Evolutionary conservation across 92 coral and sea anemone genomes (phyloP).

Genomic region (Umimayanthus chanpuru): DNA sequence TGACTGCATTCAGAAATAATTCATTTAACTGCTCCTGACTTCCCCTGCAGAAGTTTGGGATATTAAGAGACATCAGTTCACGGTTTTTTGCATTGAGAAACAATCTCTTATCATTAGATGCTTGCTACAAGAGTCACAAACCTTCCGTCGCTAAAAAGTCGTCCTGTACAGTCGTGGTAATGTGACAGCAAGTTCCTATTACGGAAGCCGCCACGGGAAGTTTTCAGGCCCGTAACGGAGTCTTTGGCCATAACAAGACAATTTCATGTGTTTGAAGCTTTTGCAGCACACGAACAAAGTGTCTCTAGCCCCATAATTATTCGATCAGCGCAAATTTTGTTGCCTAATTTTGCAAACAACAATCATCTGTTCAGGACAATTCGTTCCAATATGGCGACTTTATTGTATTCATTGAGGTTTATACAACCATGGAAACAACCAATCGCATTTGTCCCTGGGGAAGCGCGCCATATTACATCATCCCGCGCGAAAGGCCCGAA

Average conservation of each 20-base stretch:
- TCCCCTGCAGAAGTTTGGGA: constrained; percentile 54
- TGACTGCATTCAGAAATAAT: constrained; percentile 75
- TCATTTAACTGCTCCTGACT: constrained; percentile 70
- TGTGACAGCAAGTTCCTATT: constrained; percentile 65
- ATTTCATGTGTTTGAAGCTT: constrained; percentile 3
- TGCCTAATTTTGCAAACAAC: constrained; percentile 14
- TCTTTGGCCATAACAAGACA: constrained; percentile 40
- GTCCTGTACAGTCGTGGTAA: constrained; percentile 72
- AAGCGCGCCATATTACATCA: constrained; percentile 32
- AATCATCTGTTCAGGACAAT: constrained; percentile 30
- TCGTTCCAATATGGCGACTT: constrained; percentile 57
- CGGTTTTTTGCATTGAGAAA: background rate
- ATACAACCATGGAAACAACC: constrained; percentile 84
- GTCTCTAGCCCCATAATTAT: background rate
- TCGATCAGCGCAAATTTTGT: background rate
- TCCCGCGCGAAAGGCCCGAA: background rate
- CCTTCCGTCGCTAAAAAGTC: constrained; percentile 80
- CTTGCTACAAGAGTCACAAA: constrained; percentile 20
- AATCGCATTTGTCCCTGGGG: constrained; percentile 59
- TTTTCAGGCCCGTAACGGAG: background rate
- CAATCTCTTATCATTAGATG: background rate
- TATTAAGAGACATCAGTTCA: background rate
- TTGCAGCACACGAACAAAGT: background rate
- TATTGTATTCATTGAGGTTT: constrained; percentile 31
- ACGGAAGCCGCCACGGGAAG: constrained; percentile 47